Base-by-base conservation (phyloP, 2,888 invertebrate species). In the Thymelicus lineola region DNA sequence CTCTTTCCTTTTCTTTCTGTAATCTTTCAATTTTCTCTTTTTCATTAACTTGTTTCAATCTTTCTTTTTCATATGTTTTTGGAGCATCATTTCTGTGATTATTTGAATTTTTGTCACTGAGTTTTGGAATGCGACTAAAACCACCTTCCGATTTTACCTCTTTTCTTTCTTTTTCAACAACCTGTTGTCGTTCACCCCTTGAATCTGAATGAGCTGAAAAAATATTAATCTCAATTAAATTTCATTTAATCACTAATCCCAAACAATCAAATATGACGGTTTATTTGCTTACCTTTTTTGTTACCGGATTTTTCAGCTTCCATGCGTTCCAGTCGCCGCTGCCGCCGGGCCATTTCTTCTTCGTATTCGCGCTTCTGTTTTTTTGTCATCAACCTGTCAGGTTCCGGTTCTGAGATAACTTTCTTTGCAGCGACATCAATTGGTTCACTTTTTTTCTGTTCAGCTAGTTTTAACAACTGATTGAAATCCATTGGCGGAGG, bases 401-500 rank as follows among this genome's bases (percentile, higher is more conserved):
- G 94, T 72, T 96, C 95, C 20, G 94, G 90, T 73, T 94, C 94
- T 71, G 95, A 84, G 0, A 78, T 74, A 9, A 71, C 76, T 67
- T 90, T 81, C 74, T 89, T 89, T 7, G 83, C 77, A 7, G 73
- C 83, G 7, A 83, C 80, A 38, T 95, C 94, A 1, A 97, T 84
- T 0, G 98, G 98, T 82, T 97, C 97, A 83, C 95, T 94, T 75
- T 97, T 97, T 82, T 98, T 98, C 81, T 97, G 95, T 77, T 96
- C 97, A 0, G 98, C 98, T 7, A 98, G 89, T 87, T 97, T 97
- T 4, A 98, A 85, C 28, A 98, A 85, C 70, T 97, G 95, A 77
- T 95, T 94, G 82, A 97, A 98, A 85, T 97, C 97, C 85, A 98
- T 94, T 0, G 96, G 96, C 0, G 97, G 97, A 3, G 97, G 97